Conservation (phyloP, 2,888 invertebrate species). For the Dryadula phaetusa region DNA sequence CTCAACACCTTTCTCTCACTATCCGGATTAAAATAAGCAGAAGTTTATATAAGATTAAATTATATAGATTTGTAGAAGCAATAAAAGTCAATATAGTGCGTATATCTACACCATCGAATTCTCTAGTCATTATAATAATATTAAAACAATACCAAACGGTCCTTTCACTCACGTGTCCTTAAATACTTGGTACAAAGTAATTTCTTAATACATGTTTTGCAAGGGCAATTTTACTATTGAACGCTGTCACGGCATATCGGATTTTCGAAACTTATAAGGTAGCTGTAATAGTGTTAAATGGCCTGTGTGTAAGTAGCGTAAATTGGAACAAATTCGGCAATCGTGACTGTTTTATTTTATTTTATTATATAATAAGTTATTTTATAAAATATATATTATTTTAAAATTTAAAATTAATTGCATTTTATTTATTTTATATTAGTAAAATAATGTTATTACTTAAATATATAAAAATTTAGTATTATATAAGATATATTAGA, state of each 20-base stretch:
- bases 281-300: slow-evolving; percentile 46
- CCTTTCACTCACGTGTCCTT: slow-evolving; percentile 65
- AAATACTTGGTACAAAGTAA: slow-evolving; percentile 52
- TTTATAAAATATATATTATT: neutral
- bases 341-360: slow-evolving; percentile 31
- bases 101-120: neutral
- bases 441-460: neutral
- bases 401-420: no score
- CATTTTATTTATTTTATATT: neutral
- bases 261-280: slow-evolving; percentile 52
- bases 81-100: neutral
- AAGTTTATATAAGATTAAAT: neutral
- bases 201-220: slow-evolving; percentile 62
- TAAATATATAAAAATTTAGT: no score
- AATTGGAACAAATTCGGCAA: slow-evolving; percentile 50
- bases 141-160: slow-evolving; percentile 45
- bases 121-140: neutral
- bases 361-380: slow-evolving; percentile 17
- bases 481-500: no score
- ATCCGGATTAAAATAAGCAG: slow-evolving; percentile 3
- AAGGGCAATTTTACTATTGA: slow-evolving; percentile 62
- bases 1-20: slow-evolving; percentile 24
- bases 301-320: slow-evolving; percentile 50
- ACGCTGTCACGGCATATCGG: slow-evolving; percentile 57
- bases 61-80: neutral